Conservation (phyloP, 2,888 invertebrate species). For the Oxycera nigricornis region DNA sequence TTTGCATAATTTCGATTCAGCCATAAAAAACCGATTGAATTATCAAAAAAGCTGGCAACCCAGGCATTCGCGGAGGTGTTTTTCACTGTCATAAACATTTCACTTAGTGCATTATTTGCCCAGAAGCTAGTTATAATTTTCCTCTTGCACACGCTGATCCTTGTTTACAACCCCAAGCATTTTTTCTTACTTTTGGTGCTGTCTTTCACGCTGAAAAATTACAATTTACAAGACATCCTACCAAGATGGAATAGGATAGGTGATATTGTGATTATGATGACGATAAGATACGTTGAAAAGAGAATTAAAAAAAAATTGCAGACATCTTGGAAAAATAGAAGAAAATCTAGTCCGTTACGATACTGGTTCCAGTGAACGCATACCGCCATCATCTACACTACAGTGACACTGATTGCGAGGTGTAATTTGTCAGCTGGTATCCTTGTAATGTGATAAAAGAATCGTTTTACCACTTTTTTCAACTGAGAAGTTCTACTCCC, state of each 20-base stretch:
- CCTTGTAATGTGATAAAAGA: conserved; percentile 44
- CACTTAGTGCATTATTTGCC: conserved; percentile 49
- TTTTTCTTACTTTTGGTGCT: background rate
- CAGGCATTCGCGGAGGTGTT: conserved; percentile 46
- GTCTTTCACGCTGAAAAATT: conserved; percentile 28
- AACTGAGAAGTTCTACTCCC: too few relatives aligned
- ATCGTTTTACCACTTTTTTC: conserved; percentile 39
- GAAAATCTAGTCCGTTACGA: background rate
- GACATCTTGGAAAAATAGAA: too few relatives aligned
- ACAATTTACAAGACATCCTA: conserved; percentile 22
- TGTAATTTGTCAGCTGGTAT: conserved; percentile 45
- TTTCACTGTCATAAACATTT: conserved; percentile 52
- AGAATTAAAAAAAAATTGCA: conserved; percentile 36
- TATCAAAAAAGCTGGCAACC: conserved; percentile 3
- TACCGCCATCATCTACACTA: background rate
- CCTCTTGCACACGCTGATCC: background rate
- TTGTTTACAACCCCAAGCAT: background rate
- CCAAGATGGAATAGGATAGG: conserved; percentile 26
- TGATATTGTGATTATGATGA: conserved; percentile 51
- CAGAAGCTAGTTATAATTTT: conserved; percentile 18
- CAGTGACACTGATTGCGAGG: conserved; percentile 41
- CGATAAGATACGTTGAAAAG: conserved; percentile 43
- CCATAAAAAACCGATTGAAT: too few relatives aligned
- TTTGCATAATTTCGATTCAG: too few relatives aligned
- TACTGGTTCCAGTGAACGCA: background rate